phyloP scores from a whole-genome alignment of 1,140 invertebrate species.

The Drosophila novamexicana region DNA sequence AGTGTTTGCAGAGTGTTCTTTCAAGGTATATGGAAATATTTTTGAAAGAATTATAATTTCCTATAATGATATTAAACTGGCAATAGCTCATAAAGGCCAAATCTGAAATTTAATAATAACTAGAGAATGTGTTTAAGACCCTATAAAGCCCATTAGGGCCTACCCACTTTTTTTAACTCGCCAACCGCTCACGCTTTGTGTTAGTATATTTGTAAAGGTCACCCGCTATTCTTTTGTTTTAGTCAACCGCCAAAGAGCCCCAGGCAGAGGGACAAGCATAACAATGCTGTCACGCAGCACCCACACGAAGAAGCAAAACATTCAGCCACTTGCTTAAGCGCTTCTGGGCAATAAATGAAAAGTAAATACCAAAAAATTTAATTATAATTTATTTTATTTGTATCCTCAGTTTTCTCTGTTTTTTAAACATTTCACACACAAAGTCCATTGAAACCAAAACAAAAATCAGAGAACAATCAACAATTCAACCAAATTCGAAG shows the following conservation, averaged over 20 bases:
- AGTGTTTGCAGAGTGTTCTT: no score
- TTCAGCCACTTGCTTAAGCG: slow-evolving; percentile 13
- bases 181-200: slow-evolving; percentile 1
- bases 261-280: background rate
- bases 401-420: background rate
- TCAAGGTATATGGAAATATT: no score
- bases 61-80: no score
- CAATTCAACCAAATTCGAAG: slow-evolving; percentile 20
- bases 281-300: background rate
- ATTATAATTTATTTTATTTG: slow-evolving; percentile 27
- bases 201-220: slow-evolving; percentile 9
- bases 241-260: background rate
- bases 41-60: no score
- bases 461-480: slow-evolving; percentile 42
- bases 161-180: background rate
- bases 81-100: no score
- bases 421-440: slow-evolving; percentile 3
- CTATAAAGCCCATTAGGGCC: background rate
- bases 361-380: slow-evolving; percentile 61
- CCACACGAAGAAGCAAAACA: slow-evolving; percentile 6
- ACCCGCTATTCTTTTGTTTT: slow-evolving; percentile 1
- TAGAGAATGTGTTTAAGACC: background rate
- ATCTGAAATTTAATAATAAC: no score
- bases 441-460: slow-evolving; percentile 1
- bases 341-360: slow-evolving; percentile 49